Evolutionary conservation across 2,797 vertebrate species (phyloP), one percentile per base, ranked within the genome.

Genomic region (Anomalospiza imberbis): DNA sequence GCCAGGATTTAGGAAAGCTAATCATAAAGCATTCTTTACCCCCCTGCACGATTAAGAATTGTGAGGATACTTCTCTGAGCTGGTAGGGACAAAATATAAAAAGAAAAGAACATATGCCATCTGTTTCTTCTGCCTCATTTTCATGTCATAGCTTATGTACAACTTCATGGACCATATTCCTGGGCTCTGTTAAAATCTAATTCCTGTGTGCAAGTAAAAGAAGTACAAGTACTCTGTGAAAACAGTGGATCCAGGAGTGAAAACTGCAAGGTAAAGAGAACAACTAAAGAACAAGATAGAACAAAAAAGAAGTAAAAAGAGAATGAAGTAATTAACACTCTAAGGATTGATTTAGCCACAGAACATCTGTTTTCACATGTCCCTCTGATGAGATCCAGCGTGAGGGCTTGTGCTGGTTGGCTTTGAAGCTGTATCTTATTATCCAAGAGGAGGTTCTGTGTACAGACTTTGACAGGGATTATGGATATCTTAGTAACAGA

Each of bases 301-400:
- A n/a, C n/a, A n/a, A n/a, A n/a, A n/a, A n/a, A n/a, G n/a, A n/a
- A n/a, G n/a, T n/a, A n/a, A n/a, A n/a, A n/a, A 44, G 31, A 58
- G 17, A 73, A 67, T 13, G 4, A 91, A 73, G 26, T 82, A 60
- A 88, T 93, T 91, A 90, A 60, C 24, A 67, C 65, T 62, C 34
- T 77, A 24, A 77, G 54, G 54, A 80, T 85, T 72, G 74, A 93
- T 80, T 94, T 71, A 84, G 42, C 22, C 54, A 72, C 48, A 70
- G 70, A 96, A 93, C 82, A 90, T 86, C 82, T 90, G 80, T 79
- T 94, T 92, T 62, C 76, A 85, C 31, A 31, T 21, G 42, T 92
- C 28, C 26, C 36, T 94, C 72, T 85, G 75, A 83, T 68, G 75
- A 88, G 42, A 83, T 72, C 25, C 84, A 71, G 3, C 3, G 9